Evolutionary conservation across 2,888 invertebrate species (phyloP), one percentile per base, ranked within the genome.

Genomic region (Metellina segmentata): DNA sequence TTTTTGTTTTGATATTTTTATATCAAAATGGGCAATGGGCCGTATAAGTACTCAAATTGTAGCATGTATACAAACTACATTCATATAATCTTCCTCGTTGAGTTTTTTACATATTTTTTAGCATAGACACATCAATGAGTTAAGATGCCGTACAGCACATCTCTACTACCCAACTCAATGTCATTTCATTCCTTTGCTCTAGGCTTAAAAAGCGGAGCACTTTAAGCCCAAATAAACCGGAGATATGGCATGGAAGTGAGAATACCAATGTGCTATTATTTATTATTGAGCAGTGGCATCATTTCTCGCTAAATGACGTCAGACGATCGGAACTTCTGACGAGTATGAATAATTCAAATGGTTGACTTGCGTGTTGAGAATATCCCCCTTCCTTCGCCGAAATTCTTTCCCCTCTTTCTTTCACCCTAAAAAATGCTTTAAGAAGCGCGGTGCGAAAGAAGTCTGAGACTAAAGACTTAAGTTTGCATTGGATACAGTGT

Each of bases 301-400:
- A 61, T 61, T 61, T 61, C 61, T 61, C 61, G 61, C 61, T 61
- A 61, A 61, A 61, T 61, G 61, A 61, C 61, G 61, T 61, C 61
- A 61, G 61, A 16, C 61, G 61, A 61, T 79, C 20, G 61, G 20
- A 61, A 61, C 7, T 61, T 20, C 34, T 79, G 61, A 79, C 61
- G 20, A 34, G 6, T 20, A 79, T 79, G 79, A 79, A 79, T 79
- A 49, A 79, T 79, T 79, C 61, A 79, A 61, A 53, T n/a, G 79
- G 11, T 79, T 61, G 13, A 13, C 61, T 79, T 69, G 34, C 79
- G 61, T 61, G 34, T 79, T 11, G 13, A 7, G 79, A 79, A 79
- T 61, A 61, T 52, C 52, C 49, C 49, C 9, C 49, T 16, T 79
- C 9, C 51, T 16, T 79, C 7, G 20, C 19, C 13, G 61, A 61